Evolutionary conservation across 2,797 vertebrate species (phyloP).

Genomic region (Falco concolor): DNA sequence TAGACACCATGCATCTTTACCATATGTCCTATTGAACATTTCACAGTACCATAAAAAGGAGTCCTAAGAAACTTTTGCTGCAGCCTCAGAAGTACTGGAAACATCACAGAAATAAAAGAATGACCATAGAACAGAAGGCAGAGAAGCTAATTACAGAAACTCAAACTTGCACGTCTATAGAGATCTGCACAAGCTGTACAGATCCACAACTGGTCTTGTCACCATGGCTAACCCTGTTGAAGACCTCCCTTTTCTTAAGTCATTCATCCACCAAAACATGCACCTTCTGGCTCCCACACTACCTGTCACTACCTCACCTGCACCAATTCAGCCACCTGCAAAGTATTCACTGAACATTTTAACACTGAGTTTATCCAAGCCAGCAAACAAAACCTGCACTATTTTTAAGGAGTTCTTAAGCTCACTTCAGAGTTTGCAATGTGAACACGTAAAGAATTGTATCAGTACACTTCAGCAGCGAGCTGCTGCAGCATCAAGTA

Average conservation of each 20-base stretch:
- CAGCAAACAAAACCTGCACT: background rate
- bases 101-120: background rate
- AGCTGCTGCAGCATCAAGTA: background rate
- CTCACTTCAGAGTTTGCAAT: background rate
- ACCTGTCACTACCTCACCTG: background rate
- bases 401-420: background rate
- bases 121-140: background rate
- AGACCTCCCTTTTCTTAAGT: background rate
- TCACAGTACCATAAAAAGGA: background rate
- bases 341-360: background rate
- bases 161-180: accelerated
- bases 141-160: background rate
- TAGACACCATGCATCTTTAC: background rate
- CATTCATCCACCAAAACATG: background rate
- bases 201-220: background rate
- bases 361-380: background rate
- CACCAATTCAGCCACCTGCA: background rate
- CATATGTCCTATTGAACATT: background rate
- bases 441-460: background rate
- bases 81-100: background rate
- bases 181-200: background rate
- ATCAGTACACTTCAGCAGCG: background rate
- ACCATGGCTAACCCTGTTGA: background rate
- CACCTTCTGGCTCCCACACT: background rate
- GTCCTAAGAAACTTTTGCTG: background rate